Percentiles rank a stretch among this genome's conserved stretches.
phyloP scores from a whole-genome alignment of 2,113 vertebrate species.

The Stomatorhinus ivindoensis region DNA sequence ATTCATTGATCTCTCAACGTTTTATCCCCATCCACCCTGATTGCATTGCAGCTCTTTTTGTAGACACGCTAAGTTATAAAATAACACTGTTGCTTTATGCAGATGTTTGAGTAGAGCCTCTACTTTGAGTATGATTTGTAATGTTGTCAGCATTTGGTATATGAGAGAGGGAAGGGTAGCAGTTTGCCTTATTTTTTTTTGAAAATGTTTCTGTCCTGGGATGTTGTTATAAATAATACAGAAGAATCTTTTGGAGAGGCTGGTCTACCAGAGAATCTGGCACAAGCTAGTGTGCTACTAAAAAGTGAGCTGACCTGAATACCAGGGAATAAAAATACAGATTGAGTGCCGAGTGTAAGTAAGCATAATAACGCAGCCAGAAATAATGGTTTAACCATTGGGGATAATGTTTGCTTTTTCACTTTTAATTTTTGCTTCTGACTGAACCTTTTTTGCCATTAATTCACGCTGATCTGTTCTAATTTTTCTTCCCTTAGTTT shows the following conservation, averaged over 20 bases:
- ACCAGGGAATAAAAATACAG: neutral
- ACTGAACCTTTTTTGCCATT: neutral
- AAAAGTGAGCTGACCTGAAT: conserved; percentile 13
- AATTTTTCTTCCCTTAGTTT: neutral
- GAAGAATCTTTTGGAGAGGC: neutral
- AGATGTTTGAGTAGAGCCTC: neutral
- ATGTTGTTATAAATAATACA: conserved; percentile 18
- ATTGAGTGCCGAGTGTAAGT: neutral
- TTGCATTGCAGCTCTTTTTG: neutral
- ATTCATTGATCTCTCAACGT: neutral
- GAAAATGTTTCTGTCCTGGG: conserved; percentile 3
- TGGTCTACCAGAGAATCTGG: conserved; percentile 10
- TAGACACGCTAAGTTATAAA: neutral
- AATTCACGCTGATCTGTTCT: neutral
- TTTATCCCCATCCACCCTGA: neutral
- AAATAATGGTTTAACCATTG: neutral
- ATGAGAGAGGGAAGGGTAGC: neutral
- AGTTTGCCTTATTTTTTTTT: neutral
- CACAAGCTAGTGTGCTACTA: neutral
- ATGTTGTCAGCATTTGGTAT: neutral
- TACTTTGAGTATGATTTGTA: neutral
- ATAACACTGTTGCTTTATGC: neutral
- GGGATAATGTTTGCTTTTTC: neutral
- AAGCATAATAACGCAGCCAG: neutral
- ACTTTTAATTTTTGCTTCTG: neutral